Base-by-base conservation (phyloP, 1,140 invertebrate species). In the Nilaparvata lugens region DNA sequence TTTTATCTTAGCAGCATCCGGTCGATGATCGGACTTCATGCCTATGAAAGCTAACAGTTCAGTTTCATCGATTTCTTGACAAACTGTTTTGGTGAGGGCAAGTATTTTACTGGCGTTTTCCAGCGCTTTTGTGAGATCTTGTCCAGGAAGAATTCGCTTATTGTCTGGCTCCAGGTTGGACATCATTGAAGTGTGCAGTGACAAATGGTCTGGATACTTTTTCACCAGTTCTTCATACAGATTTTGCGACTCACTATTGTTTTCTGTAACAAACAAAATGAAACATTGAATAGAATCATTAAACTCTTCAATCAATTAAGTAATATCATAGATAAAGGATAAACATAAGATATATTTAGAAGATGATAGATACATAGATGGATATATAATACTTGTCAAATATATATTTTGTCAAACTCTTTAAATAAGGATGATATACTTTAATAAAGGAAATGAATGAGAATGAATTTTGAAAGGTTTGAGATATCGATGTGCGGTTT, bases 1-100 rank as follows among this genome's bases (percentile, higher is more conserved):
- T 75, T 91, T 92, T 45, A 89, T 86, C 73, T 90, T 90, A 4
- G 76, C 71, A 0, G 89, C 88, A 71, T 93, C 89, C 0, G 79
- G 71, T 52, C 89, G 75, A 14, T 81, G 81, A 71, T 93, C 91
- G 54, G 79, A 83, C 72, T 93, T 94, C 60, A 89, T 81, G 0
- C 90, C 91, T 62, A 87, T 84, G 69, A 84, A 89, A 0, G 84
- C 82, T 0, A 93, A 74, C 28, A 94, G 67, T 65, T 70, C 69
- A n/a, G 82, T 81, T 40, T 84, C 79, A 72, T 93, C 86, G n/a
- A 93, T 83, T 51, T 79, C 78, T 2, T 78, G 76, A 23, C 93
- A 80, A 0, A 91, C 83, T 67, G 81, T 76, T 53, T 87, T 80
- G 9, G 84, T 79, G 1, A 87, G 71, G 11, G 75, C 71, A 11